These are phyloP conservation scores for Austrolebias charrua DNA, from an alignment of 2,797 vertebrate species.

Conservation along the genomic window DNA sequence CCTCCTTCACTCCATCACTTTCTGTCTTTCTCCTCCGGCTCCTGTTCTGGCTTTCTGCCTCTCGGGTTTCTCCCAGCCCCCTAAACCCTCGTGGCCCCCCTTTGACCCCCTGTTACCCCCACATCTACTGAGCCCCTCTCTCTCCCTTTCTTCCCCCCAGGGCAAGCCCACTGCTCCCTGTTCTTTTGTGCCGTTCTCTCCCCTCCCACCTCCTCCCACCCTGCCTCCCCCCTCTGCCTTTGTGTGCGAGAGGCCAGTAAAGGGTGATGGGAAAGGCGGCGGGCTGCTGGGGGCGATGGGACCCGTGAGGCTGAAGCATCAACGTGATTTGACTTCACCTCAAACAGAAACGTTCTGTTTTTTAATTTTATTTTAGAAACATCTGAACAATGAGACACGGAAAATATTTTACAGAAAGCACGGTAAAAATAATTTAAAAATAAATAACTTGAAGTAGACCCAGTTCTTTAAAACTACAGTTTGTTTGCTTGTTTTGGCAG, in stretches of 20 bases:
- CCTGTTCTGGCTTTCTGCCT: conserved; percentile 78
- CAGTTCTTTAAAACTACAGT: too few species aligned
- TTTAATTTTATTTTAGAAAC: too few species aligned
- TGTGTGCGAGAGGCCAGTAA: conserved; percentile 70
- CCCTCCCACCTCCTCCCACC: conserved; percentile 37
- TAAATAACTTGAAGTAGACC: too few species aligned
- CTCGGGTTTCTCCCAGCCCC: conserved; percentile 62
- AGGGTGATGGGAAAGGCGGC: conserved; percentile 52
- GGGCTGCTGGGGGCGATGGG: conserved; percentile 29
- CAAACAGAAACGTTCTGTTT: too few species aligned
- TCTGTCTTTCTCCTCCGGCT: conserved; percentile 44
- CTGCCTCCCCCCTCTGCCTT: conserved; percentile 60
- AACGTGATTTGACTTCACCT: too few species aligned
- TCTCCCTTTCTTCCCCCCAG: conserved; percentile 51
- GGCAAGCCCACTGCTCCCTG: conserved; percentile 64
- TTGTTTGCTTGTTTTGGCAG: too few species aligned
- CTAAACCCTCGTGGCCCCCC: conserved; percentile 45
- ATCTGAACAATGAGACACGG: too few species aligned
- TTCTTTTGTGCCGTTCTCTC: conserved; percentile 64
- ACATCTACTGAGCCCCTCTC: conserved; percentile 13
- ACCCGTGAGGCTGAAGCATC: conserved; percentile 9
- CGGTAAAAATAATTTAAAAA: too few species aligned
- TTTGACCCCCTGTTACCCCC: conserved; percentile 65
- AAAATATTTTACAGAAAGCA: too few species aligned
- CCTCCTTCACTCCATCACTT: conserved; percentile 28